phyloP scores from a whole-genome alignment of 2,113 vertebrate species.

The Rhombomys opimus region DNA sequence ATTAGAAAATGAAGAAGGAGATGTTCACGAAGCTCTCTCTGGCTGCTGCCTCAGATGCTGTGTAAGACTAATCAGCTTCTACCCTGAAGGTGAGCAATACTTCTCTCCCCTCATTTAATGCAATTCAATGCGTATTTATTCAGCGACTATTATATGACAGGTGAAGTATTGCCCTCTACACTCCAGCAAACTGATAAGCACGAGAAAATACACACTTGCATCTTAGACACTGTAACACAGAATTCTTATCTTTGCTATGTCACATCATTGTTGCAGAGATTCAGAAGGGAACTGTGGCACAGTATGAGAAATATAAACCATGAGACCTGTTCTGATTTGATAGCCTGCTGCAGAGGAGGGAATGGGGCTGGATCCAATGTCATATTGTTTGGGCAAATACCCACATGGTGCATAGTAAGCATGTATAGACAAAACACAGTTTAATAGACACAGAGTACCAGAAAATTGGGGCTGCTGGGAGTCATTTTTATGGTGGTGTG shows the following conservation, averaged over 20 bases:
- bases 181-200: background rate
- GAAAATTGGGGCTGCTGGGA: background rate
- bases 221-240: background rate
- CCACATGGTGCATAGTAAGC: fast-evolving
- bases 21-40: background rate
- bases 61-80: background rate
- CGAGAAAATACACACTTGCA: background rate
- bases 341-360: background rate
- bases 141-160: background rate
- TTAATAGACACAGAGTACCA: background rate
- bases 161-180: background rate
- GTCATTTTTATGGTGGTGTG: fast-evolving
- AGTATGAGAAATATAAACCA: background rate
- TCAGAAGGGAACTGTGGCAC: background rate
- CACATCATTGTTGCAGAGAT: background rate
- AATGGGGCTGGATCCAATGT: background rate
- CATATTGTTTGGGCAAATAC: too few species aligned
- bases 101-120: background rate
- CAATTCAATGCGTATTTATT: background rate
- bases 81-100: background rate
- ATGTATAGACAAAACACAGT: background rate
- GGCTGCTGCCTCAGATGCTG: background rate
- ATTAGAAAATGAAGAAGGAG: slow-evolving; percentile 37
- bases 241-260: background rate
- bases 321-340: background rate